Conservation (phyloP, 2,888 invertebrate genomes). For the Silvanus unidentatus region DNA sequence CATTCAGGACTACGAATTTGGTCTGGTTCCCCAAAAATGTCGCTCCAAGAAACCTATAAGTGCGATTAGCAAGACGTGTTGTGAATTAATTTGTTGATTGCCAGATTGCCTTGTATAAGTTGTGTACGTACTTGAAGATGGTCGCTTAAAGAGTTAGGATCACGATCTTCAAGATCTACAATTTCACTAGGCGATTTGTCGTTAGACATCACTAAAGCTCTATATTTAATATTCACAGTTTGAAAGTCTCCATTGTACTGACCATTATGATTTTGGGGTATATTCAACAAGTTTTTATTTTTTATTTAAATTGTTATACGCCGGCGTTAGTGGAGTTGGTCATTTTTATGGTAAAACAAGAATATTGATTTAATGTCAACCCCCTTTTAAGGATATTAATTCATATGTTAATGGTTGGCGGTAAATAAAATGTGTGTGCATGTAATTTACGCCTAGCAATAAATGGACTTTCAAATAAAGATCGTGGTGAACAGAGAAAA, state of each 20-base stretch:
- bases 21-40: slow-evolving; percentile 66
- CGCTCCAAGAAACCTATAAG: slow-evolving; percentile 62
- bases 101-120: too few relatives aligned
- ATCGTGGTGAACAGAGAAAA: too few relatives aligned
- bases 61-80: slow-evolving; percentile 3
- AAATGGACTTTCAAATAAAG: too few relatives aligned
- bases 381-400: not conserved
- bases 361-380: slow-evolving; percentile 4
- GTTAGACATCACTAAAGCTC: slow-evolving; percentile 1
- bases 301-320: slow-evolving; percentile 2
- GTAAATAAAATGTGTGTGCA: too few relatives aligned
- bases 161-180: slow-evolving; percentile 59
- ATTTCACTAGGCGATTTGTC: slow-evolving; percentile 33
- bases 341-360: slow-evolving; percentile 1
- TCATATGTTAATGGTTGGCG: not conserved
- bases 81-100: too few relatives aligned
- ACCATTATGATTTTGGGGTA: not conserved
- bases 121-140: slow-evolving; percentile 60
- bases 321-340: slow-evolving; percentile 5
- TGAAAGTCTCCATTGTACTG: not conserved
- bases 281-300: slow-evolving; percentile 4
- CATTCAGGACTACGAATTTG: slow-evolving; percentile 65
- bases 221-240: not conserved
- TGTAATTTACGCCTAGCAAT: too few relatives aligned
- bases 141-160: slow-evolving; percentile 63